Evolutionary conservation across 2,888 invertebrate genomes (phyloP).

Genomic region (Pycnomerus fuliginosus): DNA sequence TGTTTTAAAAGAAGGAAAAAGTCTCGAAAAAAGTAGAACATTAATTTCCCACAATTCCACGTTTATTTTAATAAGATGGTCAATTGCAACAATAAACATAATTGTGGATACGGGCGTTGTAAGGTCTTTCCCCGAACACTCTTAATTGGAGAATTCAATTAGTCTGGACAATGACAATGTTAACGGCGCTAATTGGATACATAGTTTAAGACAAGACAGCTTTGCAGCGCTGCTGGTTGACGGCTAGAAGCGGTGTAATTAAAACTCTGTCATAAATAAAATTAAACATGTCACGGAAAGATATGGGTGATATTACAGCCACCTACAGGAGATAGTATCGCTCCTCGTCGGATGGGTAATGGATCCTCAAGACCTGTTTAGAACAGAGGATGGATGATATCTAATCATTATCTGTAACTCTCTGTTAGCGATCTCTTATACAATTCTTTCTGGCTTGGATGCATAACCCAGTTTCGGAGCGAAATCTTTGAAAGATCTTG

Average conservation of each 20-base stretch:
- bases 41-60: too few species aligned
- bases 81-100: constrained; percentile 17
- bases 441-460: too few species aligned
- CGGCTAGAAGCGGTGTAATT: too few species aligned
- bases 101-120: constrained; percentile 19
- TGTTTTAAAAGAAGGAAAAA: too few species aligned
- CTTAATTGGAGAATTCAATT: constrained; percentile 24
- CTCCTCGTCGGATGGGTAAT: constrained; percentile 10
- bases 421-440: too few species aligned
- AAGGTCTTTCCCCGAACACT: constrained; percentile 14
- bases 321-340: constrained; percentile 11
- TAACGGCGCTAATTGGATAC: constrained; percentile 22
- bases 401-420: constrained; percentile 29
- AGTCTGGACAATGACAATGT: constrained; percentile 17
- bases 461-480: too few species aligned
- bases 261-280: constrained; percentile 9
- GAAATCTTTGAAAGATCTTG: too few species aligned
- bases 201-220: too few species aligned
- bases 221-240: too few species aligned
- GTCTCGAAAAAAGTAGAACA: too few species aligned
- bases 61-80: too few species aligned
- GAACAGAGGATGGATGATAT: constrained; percentile 7
- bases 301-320: constrained; percentile 7
- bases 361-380: constrained; percentile 9
- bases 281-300: constrained; percentile 6